Conservation (phyloP, 2,797 vertebrate species). For the Melanotaenia trifasciata region DNA sequence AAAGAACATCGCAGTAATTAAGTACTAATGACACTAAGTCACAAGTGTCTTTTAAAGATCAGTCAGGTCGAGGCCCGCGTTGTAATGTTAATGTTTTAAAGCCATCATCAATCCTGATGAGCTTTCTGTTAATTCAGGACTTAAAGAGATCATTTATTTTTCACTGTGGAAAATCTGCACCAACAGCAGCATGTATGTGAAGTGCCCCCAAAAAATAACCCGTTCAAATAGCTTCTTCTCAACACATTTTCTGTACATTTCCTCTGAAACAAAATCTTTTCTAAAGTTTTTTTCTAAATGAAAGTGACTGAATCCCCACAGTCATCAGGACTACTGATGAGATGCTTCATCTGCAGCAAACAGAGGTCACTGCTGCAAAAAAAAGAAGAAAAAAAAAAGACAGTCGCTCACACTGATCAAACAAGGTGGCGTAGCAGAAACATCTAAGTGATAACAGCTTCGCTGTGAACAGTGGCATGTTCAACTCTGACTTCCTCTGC, state of each 20-base stretch:
- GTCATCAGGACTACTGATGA: not conserved
- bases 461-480: not conserved
- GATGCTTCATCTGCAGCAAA: not conserved
- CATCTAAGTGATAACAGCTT: not conserved
- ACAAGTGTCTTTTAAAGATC: slow-evolving; percentile 28
- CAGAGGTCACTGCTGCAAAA: not conserved
- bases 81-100: slow-evolving; percentile 36
- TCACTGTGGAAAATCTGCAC: not conserved
- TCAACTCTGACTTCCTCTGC: not conserved
- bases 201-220: not conserved
- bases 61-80: slow-evolving; percentile 4
- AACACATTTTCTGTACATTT: not conserved
- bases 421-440: not conserved
- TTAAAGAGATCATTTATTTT: not conserved
- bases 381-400: too few relatives aligned
- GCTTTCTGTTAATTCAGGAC: not conserved
- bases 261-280: not conserved
- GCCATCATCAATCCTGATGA: slow-evolving; percentile 13
- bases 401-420: not conserved
- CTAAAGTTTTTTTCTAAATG: too few relatives aligned
- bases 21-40: slow-evolving; percentile 27
- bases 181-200: not conserved
- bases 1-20: slow-evolving; percentile 15
- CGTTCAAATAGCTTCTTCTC: not conserved
- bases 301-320: not conserved